Conservation (phyloP, 2,113 vertebrate genomes). For the Antidorcas marsupialis region DNA sequence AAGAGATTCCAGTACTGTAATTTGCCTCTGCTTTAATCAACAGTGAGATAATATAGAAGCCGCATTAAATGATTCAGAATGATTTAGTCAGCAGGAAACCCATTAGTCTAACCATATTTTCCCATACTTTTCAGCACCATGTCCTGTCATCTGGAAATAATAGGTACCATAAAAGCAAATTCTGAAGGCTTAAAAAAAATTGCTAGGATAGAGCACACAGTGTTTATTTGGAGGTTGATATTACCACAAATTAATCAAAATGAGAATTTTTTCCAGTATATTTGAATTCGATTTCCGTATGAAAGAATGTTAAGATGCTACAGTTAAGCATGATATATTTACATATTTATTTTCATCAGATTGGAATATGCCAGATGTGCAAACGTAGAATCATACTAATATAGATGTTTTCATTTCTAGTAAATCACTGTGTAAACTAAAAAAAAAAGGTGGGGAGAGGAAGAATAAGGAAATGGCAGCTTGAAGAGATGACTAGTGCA, state of each 20-base stretch:
- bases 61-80: constrained; percentile 77
- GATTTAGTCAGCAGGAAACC: constrained; percentile 80
- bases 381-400: constrained; percentile 32
- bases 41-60: constrained; percentile 76
- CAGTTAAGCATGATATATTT: constrained; percentile 60
- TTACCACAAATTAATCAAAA: constrained; percentile 80
- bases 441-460: neutral
- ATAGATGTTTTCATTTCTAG: constrained; percentile 40
- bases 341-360: constrained; percentile 62
- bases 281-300: constrained; percentile 76
- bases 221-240: constrained; percentile 80
- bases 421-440: neutral
- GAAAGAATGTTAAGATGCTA: constrained; percentile 74
- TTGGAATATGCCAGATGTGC: constrained; percentile 40
- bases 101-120: constrained; percentile 85
- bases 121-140: constrained; percentile 84
- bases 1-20: constrained; percentile 75
- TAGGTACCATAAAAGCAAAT: constrained; percentile 80
- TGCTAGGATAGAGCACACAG: constrained; percentile 46
- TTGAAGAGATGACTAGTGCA: neutral
- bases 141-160: constrained; percentile 88
- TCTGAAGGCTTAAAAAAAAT: constrained; percentile 73
- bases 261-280: constrained; percentile 74
- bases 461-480: neutral
- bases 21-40: constrained; percentile 80